A percentile compares a stretch with the other conserved stretches of the same genome.
Evolutionary conservation across 2,113 vertebrate species (phyloP).

Genomic region (Crocuta crocuta): DNA sequence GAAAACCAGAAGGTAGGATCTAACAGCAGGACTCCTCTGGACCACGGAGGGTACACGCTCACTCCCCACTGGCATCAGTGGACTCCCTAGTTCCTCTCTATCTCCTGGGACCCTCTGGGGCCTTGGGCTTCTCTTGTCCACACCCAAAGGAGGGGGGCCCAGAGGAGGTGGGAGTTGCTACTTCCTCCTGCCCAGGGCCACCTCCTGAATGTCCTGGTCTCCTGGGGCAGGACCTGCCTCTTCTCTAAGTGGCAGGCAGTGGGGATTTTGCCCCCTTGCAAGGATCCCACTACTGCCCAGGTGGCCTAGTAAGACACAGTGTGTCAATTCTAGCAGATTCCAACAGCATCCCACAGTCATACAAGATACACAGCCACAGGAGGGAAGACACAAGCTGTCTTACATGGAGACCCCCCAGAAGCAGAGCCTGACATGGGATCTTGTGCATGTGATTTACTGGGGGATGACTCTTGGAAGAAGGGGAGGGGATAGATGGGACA

Average conservation of each 20-base stretch:
- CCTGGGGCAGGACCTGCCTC: not conserved
- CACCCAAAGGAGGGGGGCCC: not conserved
- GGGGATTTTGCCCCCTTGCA: not conserved
- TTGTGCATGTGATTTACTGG: rapidly evolving
- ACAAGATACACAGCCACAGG: rapidly evolving
- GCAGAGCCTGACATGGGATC: not conserved
- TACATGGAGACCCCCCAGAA: not conserved
- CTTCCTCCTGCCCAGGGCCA: no score
- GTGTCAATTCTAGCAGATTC: not conserved
- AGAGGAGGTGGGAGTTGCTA: not conserved
- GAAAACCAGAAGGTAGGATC: not conserved
- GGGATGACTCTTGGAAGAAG: not conserved
- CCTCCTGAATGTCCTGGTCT: not conserved
- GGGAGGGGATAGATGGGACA: not conserved
- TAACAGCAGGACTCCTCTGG: not conserved
- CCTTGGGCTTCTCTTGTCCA: not conserved
- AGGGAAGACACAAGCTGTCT: not conserved
- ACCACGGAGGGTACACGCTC: rapidly evolving
- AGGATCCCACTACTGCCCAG: not conserved
- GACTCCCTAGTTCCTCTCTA: not conserved
- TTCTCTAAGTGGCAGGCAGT: not conserved
- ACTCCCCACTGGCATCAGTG: not conserved
- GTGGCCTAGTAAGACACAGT: not conserved
- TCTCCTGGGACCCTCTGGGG: not conserved
- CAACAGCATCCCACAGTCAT: not conserved